Evolutionary conservation across 2,797 vertebrate species (phyloP), one percentile per base, ranked within the genome.

Genomic region (Danio albolineatus): DNA sequence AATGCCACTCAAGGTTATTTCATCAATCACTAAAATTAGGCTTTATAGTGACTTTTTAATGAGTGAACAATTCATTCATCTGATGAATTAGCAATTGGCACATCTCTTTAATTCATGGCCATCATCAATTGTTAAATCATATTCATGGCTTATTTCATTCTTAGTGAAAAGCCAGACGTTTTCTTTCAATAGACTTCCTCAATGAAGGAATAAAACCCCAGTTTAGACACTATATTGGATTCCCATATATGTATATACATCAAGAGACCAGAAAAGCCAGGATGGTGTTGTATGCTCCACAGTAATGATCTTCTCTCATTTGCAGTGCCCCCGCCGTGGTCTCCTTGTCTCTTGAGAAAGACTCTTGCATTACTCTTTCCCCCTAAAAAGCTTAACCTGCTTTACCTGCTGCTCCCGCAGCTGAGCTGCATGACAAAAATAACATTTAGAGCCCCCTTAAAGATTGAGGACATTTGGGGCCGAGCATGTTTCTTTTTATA

Each of bases 251-350:
- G 54, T 62, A 36, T 60, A 73, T 54, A 57, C n/a, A 51, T 39
- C n/a, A 19, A 14, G 60, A 65, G 69, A 51, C 14, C 65, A 76
- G 49, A 16, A 77, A 73, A 73, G 53, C 49, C 65, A 67, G 64
- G 66, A 54, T 79, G 17, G 67, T 54, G 60, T 80, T 69, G 76
- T 48, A 41, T 39, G 21, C 60, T 80, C 73, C 83, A 51, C 65
- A 38, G 61, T 85, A 85, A 82, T 74, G 69, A 85, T 82, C 78
- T 77, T 66, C 56, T 78, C 78, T 85, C 80, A 82, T 74, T 81
- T 73, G 69, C 70, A 73, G 76, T 85, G 82, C 79, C 70, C 49
- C 65, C 48, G 2, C 39, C 5, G 51, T 74, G 54, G 56, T 76
- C 21, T 81, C 38, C 72, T 43, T 81, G 56, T 69, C 51, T 79